Evolutionary conservation across 2,113 vertebrate species (phyloP), one percentile per base, ranked within the genome.

Genomic region (Nymphicus hollandicus): DNA sequence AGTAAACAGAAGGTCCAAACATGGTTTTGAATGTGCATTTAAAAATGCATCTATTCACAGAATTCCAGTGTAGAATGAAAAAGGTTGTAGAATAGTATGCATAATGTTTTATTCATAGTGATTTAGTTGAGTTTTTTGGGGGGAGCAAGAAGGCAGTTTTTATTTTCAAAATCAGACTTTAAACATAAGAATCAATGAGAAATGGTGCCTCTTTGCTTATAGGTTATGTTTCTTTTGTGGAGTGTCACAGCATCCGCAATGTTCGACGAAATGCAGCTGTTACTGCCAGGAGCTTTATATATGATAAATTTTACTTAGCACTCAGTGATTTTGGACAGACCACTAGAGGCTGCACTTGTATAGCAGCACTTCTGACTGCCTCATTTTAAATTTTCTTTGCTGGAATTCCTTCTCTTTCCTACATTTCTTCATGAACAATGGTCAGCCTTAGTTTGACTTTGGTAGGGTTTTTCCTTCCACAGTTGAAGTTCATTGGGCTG

Each of bases 271-370:
- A 82, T 28, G 17, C 28, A 60, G 43, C 20, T 55, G 4, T 65
- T 83, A 19, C 15, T 79, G n/a, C 31, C 70, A 28, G 37, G 33
- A 81, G 13, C 19, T 91, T 74, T 33, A 31, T 43, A 39, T 17
- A n/a, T 25, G 39, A 4, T n/a, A 15, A 50, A 33, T 93, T 95
- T 63, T 41, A 61, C 17, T 72, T 76, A 27, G 7, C 14, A 35
- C 43, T 81, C 39, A 33, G 29, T 56, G 53, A 47, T 92, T 89
- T 89, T 86, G 61, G 47, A 69, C 11, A 50, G 69, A 52, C 97
- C 96, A 95, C 92, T 96, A 97, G 97, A 96, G 96, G 96, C 66
- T 95, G 94, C 92, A 80, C 88, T 93, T 89, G 94, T n/a, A 86
- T 58, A 91, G 72, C 22, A 77, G 47, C 31, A 50, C 27, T 53